These are phyloP conservation scores for Drosophila macrospina DNA, from an alignment of 2,888 invertebrate species.

Conservation along the genomic window DNA sequence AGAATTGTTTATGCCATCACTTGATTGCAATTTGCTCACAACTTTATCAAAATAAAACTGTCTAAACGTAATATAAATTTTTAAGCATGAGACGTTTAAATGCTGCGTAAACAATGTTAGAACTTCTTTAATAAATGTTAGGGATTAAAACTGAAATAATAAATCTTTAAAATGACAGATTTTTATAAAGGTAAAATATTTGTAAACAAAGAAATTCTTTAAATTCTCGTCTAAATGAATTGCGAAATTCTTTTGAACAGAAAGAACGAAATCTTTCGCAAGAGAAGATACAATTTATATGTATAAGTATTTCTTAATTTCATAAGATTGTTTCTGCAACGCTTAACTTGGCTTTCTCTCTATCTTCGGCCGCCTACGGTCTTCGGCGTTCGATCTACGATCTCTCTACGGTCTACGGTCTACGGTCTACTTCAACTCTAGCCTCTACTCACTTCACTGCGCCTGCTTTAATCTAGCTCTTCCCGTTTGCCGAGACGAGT, in stretches of 20 bases:
- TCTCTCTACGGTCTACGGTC: constrained; percentile 9
- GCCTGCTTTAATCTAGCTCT: constrained; percentile 30
- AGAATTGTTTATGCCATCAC: constrained; percentile 19
- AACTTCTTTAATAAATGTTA: too few relatives aligned
- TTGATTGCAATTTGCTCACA: constrained; percentile 17
- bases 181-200: neutral
- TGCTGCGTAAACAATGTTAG: too few relatives aligned
- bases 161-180: neutral
- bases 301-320: neutral
- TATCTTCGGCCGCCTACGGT: too few relatives aligned
- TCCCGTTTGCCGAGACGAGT: constrained; percentile 27
- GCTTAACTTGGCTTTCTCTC: constrained; percentile 18
- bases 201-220: too few relatives aligned
- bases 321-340: neutral
- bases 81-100: too few relatives aligned
- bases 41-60: constrained; percentile 17
- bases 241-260: neutral
- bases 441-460: neutral
- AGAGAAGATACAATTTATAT: neutral
- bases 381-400: too few relatives aligned
- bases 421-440: constrained; percentile 17
- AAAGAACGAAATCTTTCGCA: neutral
- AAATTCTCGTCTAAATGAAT: neutral
- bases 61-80: neutral
- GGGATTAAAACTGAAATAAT: too few relatives aligned